A percentile compares a stretch with the other conserved stretches of the same genome.
Evolutionary conservation across 2,113 vertebrate genomes (phyloP).

Genomic region (Salminus brasiliensis): DNA sequence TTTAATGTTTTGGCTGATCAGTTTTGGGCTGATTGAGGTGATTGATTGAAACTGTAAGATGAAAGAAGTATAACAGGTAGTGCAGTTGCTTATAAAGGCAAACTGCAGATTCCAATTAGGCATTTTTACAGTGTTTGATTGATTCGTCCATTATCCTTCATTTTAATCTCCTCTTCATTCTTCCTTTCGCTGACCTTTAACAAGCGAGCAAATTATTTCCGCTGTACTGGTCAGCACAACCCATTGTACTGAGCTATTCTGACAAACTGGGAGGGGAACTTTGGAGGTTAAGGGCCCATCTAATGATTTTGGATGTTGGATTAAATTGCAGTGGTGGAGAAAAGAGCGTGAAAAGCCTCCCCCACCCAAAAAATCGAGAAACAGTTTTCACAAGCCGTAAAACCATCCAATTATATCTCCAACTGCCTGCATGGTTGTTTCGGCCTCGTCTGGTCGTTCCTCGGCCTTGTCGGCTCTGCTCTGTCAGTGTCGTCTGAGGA

Average conservation of each 20-base stretch:
- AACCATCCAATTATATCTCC: conserved; percentile 15
- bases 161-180: background rate
- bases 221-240: background rate
- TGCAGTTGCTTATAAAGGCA: too few species aligned
- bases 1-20: too few species aligned
- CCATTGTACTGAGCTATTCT: background rate
- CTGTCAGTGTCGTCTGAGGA: conserved; percentile 38
- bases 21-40: too few species aligned
- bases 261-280: too few species aligned
- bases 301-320: background rate
- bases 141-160: background rate
- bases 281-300: conserved; percentile 7
- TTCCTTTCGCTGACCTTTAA: background rate
- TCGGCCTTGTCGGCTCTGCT: background rate
- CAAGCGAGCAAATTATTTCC: background rate
- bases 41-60: too few species aligned
- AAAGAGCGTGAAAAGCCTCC: background rate
- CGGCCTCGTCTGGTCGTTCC: background rate
- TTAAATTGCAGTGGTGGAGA: background rate
- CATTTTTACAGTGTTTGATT: background rate
- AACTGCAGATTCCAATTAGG: background rate
- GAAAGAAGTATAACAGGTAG: too few species aligned
- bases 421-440: background rate
- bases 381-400: background rate
- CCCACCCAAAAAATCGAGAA: background rate